Conservation (phyloP, 2,113 vertebrate species). For the Grantiella picta region DNA sequence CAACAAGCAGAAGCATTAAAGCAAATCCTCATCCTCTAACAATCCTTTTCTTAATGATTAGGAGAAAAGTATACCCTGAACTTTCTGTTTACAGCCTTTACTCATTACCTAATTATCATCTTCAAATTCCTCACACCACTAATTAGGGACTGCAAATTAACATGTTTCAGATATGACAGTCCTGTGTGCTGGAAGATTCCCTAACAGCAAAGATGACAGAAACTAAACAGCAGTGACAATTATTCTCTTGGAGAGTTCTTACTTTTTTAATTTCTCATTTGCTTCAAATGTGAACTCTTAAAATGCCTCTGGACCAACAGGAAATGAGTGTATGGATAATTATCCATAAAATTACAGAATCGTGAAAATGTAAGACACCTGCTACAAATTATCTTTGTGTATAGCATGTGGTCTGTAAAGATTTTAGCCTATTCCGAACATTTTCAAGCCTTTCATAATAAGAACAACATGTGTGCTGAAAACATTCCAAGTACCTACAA, state of each 20-base stretch:
- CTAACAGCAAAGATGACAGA: constrained; percentile 14
- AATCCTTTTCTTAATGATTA: constrained; percentile 18
- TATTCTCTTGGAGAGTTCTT: constrained; percentile 29
- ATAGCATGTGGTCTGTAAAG: constrained; percentile 49
- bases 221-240: constrained; percentile 28
- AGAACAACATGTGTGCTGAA: constrained; percentile 67
- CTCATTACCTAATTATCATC: constrained; percentile 41
- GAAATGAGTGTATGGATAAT: constrained; percentile 56
- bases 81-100: constrained; percentile 28
- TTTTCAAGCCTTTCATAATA: constrained; percentile 65
- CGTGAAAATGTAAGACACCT: constrained; percentile 62
- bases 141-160: constrained; percentile 44
- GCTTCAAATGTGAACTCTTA: constrained; percentile 8
- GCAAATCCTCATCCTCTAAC: constrained; percentile 25
- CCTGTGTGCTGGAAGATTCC: constrained; percentile 9
- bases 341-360: constrained; percentile 58
- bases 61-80: constrained; percentile 34
- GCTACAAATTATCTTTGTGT: constrained; percentile 62
- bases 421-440: constrained; percentile 44
- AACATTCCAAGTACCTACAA: constrained; percentile 62
- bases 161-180: constrained; percentile 35
- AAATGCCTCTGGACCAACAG: constrained; percentile 37
- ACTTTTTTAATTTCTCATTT: not conserved
- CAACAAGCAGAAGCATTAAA: constrained; percentile 18
- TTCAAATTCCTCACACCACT: constrained; percentile 43